Conservation (phyloP, 2,113 vertebrate species). For the Alexandromys fortis region DNA sequence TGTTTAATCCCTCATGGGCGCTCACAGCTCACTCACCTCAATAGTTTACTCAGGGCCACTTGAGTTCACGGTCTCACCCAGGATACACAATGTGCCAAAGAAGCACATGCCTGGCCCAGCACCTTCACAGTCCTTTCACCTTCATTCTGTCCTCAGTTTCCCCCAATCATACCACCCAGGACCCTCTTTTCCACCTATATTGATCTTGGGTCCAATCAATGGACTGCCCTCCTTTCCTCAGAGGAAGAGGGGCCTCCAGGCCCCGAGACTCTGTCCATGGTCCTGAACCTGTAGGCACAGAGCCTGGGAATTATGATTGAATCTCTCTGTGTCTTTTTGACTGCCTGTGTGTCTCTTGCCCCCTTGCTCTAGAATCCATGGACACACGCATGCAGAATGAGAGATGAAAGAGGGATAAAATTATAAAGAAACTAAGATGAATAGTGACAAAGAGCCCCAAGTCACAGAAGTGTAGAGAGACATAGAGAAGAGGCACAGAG, state of each 20-base stretch:
- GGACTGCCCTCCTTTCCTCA: no score
- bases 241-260: rapidly evolving
- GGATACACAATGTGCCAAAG: background rate
- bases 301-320: background rate
- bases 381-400: background rate
- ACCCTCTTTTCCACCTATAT: background rate
- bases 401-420: background rate
- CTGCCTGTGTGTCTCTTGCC: background rate
- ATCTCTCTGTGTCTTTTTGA: background rate
- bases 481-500: background rate
- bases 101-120: background rate
- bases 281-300: conserved; percentile 29
- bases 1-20: background rate
- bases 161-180: background rate
- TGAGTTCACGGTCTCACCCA: background rate
- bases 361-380: background rate
- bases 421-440: background rate
- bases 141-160: background rate
- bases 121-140: background rate
- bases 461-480: background rate
- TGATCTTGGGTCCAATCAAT: background rate
- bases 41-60: no score
- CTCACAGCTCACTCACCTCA: background rate
- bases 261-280: background rate
- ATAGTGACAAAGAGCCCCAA: background rate